Evolutionary conservation across 2,797 vertebrate genomes (phyloP).

Genomic region (Rhadinocentrus ornatus): DNA sequence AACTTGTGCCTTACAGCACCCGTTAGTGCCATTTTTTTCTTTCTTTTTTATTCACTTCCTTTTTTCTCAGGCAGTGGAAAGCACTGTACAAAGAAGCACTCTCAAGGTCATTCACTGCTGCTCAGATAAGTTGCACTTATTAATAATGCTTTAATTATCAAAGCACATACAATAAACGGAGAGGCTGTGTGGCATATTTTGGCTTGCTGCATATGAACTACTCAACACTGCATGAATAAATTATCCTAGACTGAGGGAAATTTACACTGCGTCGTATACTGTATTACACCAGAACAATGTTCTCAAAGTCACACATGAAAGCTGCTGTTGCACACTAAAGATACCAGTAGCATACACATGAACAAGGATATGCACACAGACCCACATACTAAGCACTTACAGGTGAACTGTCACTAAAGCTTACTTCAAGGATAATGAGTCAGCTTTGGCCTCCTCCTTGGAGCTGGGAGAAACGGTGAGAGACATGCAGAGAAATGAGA

Average conservation of each 20-base stretch:
- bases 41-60: slow-evolving; percentile 38
- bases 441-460: slow-evolving; percentile 48
- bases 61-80: slow-evolving; percentile 55
- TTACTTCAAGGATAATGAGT: slow-evolving; percentile 71
- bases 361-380: slow-evolving; percentile 26
- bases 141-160: slow-evolving; percentile 81
- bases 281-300: slow-evolving; percentile 25
- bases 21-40: slow-evolving; percentile 58
- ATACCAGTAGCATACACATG: slow-evolving; percentile 22
- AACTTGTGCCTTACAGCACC: slow-evolving; percentile 76
- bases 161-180: slow-evolving; percentile 61
- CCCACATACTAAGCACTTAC: slow-evolving; percentile 33
- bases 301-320: slow-evolving; percentile 15
- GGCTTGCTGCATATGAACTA: slow-evolving; percentile 51
- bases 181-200: slow-evolving; percentile 63
- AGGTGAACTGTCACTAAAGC: slow-evolving; percentile 60
- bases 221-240: slow-evolving; percentile 62
- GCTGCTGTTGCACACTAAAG: slow-evolving; percentile 24
- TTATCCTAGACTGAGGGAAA: slow-evolving; percentile 60
- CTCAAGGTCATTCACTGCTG: slow-evolving; percentile 80
- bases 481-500: slow-evolving; percentile 70
- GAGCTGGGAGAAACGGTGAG: slow-evolving; percentile 55
- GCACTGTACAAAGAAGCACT: slow-evolving; percentile 61
- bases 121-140: slow-evolving; percentile 74
- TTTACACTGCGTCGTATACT: slow-evolving; percentile 28